Percentiles rank a stretch among this genome's conserved stretches.
phyloP scores from a whole-genome alignment of 2,113 vertebrate genomes.

The Todiramphus saurophagus region DNA sequence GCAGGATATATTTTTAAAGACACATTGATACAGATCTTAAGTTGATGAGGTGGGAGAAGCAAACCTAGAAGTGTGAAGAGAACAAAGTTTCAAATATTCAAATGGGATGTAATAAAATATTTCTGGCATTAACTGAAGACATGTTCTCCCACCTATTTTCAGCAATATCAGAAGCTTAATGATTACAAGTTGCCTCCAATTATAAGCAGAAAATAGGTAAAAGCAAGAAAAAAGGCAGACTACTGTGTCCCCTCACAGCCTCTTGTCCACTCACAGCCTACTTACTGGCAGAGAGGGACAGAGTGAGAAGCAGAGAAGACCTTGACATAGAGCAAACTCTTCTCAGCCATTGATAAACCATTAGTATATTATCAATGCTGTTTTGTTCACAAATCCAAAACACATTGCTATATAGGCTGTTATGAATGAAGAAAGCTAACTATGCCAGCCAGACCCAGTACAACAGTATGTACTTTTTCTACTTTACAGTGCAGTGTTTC shows the following conservation, averaged over 20 bases:
- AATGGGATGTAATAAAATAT: background rate
- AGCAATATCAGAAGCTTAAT: constrained; percentile 7
- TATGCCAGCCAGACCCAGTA: background rate
- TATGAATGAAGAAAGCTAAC: background rate
- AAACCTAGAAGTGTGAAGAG: background rate
- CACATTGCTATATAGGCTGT: background rate
- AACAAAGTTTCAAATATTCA: background rate
- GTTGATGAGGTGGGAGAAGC: background rate
- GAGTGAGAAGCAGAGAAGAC: background rate
- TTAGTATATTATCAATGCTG: background rate
- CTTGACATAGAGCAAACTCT: background rate
- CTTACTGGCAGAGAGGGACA: too few species aligned
- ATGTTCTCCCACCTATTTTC: background rate
- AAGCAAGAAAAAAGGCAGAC: background rate
- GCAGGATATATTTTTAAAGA: constrained; percentile 2
- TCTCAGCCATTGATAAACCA: background rate
- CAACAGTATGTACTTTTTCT: background rate
- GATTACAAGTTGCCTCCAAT: background rate
- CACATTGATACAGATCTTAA: background rate
- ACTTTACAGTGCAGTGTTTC: background rate
- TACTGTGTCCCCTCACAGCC: background rate
- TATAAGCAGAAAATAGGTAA: background rate
- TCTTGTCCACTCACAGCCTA: background rate
- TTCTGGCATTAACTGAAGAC: background rate
- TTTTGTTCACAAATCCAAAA: background rate